phyloP scores from a whole-genome alignment of 2,113 vertebrate species.

The Redunca redunca region DNA sequence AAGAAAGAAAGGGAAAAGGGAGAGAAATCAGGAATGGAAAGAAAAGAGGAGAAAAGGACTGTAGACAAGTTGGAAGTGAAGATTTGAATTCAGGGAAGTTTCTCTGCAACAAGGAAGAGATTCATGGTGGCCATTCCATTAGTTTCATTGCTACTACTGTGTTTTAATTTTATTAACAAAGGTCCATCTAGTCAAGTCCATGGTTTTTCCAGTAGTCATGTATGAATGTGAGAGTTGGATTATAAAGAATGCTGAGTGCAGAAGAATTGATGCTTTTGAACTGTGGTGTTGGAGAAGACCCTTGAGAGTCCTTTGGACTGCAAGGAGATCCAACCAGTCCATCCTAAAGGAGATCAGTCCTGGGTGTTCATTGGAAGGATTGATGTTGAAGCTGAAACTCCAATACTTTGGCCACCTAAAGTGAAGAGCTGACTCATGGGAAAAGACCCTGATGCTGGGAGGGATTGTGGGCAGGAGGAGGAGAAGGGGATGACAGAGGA shows the following conservation, averaged over 20 bases:
- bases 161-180: no score
- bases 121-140: not conserved
- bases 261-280: not conserved
- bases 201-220: not conserved
- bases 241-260: not conserved
- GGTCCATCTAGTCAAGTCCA: no score
- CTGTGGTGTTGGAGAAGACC: not conserved
- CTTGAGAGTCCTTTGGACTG: not conserved
- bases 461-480: not conserved
- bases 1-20: not conserved
- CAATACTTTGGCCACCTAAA: not conserved
- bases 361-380: not conserved
- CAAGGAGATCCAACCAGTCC: not conserved
- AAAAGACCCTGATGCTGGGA: not conserved
- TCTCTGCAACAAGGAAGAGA: not conserved
- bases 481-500: not conserved
- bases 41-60: not conserved
- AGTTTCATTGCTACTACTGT: not conserved
- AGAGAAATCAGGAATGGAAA: not conserved
- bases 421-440: not conserved
- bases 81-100: not conserved
- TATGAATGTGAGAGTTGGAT: not conserved
- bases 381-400: not conserved
- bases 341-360: not conserved
- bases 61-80: not conserved